Conservation (phyloP, 2,888 invertebrate genomes). For the Cantharis nigra region DNA sequence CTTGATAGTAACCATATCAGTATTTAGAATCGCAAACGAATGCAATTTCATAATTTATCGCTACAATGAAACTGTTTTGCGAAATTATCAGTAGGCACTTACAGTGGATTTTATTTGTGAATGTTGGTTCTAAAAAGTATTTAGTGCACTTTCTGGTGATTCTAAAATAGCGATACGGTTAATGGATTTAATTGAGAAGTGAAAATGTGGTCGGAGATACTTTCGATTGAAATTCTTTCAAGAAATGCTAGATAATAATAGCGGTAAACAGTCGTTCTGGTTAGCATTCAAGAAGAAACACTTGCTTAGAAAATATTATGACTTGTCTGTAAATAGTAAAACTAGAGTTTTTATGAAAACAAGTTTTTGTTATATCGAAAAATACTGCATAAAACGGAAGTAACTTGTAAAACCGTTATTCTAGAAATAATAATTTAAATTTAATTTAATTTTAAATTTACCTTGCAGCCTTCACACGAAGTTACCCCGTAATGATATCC, state of each 20-base stretch:
- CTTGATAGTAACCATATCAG: background rate
- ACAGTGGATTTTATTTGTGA: no score
- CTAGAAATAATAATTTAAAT: background rate
- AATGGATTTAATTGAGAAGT: no score
- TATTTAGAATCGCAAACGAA: no score
- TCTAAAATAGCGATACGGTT: no score
- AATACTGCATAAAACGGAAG: slow-evolving; percentile 2
- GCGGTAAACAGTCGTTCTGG: background rate
- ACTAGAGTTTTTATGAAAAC: slow-evolving; percentile 13
- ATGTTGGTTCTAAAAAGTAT: no score
- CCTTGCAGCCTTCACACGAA: slow-evolving; percentile 98
- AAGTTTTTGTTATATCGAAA: slow-evolving; percentile 17
- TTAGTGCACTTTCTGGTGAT: no score
- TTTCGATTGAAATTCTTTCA: background rate
- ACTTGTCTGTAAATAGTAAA: slow-evolving; percentile 16
- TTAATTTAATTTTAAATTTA: slow-evolving; percentile 46
- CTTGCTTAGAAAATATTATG: background rate
- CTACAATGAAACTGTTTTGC: no score
- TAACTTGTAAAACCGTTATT: slow-evolving; percentile 5
- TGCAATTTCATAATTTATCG: no score
- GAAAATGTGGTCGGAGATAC: background rate
- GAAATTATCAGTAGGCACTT: no score
- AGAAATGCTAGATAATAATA: background rate
- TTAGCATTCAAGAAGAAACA: background rate
- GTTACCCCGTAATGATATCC: slow-evolving; percentile 98